A percentile compares a stretch with the other conserved stretches of the same genome.
phyloP scores from a whole-genome alignment of 1,140 invertebrate species.

The Goniozus legneri region DNA sequence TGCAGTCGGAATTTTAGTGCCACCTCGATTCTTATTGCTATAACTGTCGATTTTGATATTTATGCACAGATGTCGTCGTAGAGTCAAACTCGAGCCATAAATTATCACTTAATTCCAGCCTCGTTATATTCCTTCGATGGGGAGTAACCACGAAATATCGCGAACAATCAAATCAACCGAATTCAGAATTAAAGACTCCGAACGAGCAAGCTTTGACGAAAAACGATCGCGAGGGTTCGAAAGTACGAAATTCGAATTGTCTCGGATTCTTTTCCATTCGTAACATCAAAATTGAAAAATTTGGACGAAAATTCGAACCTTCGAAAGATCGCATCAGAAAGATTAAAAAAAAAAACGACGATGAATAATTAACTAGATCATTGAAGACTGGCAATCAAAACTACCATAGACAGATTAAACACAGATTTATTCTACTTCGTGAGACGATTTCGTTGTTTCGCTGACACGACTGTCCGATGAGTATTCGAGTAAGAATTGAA shows the following conservation, averaged over 20 bases:
- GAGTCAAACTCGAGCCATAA: conserved; percentile 13
- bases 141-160: conserved; percentile 2
- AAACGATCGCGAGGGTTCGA: too few species aligned
- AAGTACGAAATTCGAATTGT: too few species aligned
- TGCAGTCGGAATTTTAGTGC: too few species aligned
- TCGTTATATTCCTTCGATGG: conserved; percentile 10
- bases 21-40: too few species aligned
- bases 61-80: conserved; percentile 17
- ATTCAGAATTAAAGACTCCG: conserved; percentile 20
- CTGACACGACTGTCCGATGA: background rate
- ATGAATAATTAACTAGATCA: conserved; percentile 22
- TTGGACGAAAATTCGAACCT: too few species aligned
- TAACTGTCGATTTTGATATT: too few species aligned
- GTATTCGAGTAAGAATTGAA: too few species aligned
- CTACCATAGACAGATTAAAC: conserved; percentile 27
- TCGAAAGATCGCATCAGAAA: conserved; percentile 10
- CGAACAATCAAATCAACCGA: conserved; percentile 17
- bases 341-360: conserved; percentile 3
- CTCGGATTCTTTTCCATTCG: too few species aligned
- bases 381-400: conserved; percentile 44
- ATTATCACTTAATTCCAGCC: conserved; percentile 22
- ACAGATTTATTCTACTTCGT: conserved; percentile 14
- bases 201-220: too few species aligned
- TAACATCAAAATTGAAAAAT: too few species aligned
- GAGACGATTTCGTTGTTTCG: background rate